Percentiles rank a stretch among this genome's conserved stretches.
Evolutionary conservation across 2,888 invertebrate genomes (phyloP).

Genomic region (Aspidapion aeneum): DNA sequence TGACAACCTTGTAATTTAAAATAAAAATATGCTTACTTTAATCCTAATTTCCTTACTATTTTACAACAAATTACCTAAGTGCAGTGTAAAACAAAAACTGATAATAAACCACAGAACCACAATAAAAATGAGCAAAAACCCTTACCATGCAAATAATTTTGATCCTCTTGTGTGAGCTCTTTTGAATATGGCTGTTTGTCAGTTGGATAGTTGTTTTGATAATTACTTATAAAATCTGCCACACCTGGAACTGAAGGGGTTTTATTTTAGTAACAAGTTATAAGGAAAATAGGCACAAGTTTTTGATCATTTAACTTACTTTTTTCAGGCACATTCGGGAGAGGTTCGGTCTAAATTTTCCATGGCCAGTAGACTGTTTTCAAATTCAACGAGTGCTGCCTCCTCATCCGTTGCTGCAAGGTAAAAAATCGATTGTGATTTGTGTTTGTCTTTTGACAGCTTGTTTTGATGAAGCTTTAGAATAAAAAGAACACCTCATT

Average conservation of each 20-base stretch:
- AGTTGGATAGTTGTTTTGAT: conserved; percentile 34
- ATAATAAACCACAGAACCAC: too few species aligned
- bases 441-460: conserved; percentile 1
- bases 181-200: conserved; percentile 65
- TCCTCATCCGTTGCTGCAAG: conserved; percentile 29
- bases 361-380: conserved; percentile 78
- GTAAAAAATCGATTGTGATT: conserved; percentile 5
- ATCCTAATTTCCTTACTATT: too few species aligned
- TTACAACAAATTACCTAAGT: too few species aligned
- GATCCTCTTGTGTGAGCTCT: conserved; percentile 69
- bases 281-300: not conserved
- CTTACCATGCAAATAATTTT: conserved; percentile 75
- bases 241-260: conserved; percentile 79
- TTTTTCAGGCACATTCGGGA: conserved; percentile 95
- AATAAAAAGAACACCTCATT: not conserved
- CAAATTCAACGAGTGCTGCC: conserved; percentile 46
- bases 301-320: conserved; percentile 56
- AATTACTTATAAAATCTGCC: conserved; percentile 74
- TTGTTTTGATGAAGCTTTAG: not conserved
- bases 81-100: too few species aligned
- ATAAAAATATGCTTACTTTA: too few species aligned
- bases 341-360: conserved; percentile 94
- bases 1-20: too few species aligned
- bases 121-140: too few species aligned
- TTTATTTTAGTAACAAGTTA: not conserved